Evolutionary conservation across 2,888 invertebrate genomes (phyloP).

Genomic region (Ischnus inquisitorius): DNA sequence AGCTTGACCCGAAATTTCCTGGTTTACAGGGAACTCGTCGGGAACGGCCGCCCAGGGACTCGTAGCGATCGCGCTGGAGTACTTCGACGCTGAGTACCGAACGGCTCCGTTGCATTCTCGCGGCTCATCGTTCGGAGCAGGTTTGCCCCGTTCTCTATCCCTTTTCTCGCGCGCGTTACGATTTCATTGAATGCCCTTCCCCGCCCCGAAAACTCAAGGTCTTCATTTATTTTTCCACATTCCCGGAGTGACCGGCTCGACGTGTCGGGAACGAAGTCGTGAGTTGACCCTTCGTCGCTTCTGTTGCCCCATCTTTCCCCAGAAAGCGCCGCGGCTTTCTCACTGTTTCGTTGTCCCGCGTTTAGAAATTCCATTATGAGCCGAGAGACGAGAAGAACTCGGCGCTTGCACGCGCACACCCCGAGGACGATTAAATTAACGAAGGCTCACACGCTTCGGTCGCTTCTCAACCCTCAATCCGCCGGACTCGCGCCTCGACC

Average conservation of each 20-base stretch:
- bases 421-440: conserved; percentile 70
- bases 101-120: not conserved
- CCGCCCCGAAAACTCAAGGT: conserved; percentile 77
- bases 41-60: conserved; percentile 80
- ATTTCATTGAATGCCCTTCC: conserved; percentile 20
- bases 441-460: conserved; percentile 63
- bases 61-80: conserved; percentile 76
- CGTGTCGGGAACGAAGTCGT: conserved; percentile 12
- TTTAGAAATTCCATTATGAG: conserved; percentile 83
- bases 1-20: conserved; percentile 63
- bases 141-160: conserved; percentile 34
- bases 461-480: conserved; percentile 38
- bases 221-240: conserved; percentile 57
- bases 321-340: not conserved
- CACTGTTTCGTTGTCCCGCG: conserved; percentile 61
- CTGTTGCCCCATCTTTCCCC: not conserved
- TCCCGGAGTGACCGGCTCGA: conserved; percentile 50
- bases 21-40: conserved; percentile 31
- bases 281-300: conserved; percentile 21
- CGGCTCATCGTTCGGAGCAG: not conserved
- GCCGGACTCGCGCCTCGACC: conserved; percentile 18
- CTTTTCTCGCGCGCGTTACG: not conserved
- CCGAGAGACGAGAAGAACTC: conserved; percentile 77
- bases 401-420: conserved; percentile 23
- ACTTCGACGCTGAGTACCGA: conserved; percentile 33